These are phyloP conservation scores for Drosophila kanekoi DNA, from an alignment of 2,888 invertebrate genomes.

Conservation along the genomic window DNA sequence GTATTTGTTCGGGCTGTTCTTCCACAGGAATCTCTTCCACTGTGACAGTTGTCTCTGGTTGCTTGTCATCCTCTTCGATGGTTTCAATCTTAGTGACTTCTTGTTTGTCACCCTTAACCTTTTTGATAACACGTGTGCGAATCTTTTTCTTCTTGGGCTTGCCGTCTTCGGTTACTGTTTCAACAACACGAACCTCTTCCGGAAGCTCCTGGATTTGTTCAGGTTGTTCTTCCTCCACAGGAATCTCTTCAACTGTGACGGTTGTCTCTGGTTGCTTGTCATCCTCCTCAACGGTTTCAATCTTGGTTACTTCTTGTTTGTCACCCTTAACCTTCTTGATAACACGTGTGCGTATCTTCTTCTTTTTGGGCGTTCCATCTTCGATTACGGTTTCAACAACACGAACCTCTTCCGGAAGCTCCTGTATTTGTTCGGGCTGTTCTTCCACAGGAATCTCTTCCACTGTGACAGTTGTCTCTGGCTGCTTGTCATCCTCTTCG, in stretches of 20 bases:
- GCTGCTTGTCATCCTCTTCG: conserved; percentile 38
- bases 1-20: conserved; percentile 14
- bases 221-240: conserved; percentile 15
- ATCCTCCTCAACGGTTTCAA: conserved; percentile 45
- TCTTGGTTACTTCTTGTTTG: conserved; percentile 44
- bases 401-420: conserved; percentile 39
- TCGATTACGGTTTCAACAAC: conserved; percentile 32
- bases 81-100: conserved; percentile 40
- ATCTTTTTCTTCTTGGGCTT: conserved; percentile 45
- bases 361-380: conserved; percentile 43
- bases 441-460: conserved; percentile 23
- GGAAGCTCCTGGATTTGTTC: conserved; percentile 35
- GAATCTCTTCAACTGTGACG: conserved; percentile 31
- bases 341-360: conserved; percentile 43
- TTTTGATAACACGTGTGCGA: conserved; percentile 39
- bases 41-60: conserved; percentile 28
- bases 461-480: conserved; percentile 32
- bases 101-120: conserved; percentile 38
- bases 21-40: conserved; percentile 22
- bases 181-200: conserved; percentile 33
- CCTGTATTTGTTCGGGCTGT: conserved; percentile 15
- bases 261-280: conserved; percentile 41
- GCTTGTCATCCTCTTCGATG: conserved; percentile 36
- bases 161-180: conserved; percentile 27
- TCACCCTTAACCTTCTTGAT: conserved; percentile 46